Evolutionary conservation across 1,140 invertebrate species (phyloP), one percentile per base, ranked within the genome.

Genomic region (Tyrophagus putrescentiae): DNA sequence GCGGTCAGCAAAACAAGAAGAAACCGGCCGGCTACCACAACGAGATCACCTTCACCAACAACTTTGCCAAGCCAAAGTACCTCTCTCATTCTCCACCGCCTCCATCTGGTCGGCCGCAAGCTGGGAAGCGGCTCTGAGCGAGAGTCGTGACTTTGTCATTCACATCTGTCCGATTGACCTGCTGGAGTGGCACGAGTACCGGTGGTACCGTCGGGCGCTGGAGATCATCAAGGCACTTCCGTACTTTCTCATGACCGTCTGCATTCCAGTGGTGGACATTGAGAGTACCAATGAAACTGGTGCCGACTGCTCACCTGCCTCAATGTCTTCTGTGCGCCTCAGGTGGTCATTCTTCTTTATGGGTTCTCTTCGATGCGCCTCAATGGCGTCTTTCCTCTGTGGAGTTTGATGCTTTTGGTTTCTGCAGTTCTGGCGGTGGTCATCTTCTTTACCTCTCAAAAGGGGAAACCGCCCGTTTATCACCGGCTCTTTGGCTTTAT

Each of bases 401-500:
- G 64, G 59, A 68, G 28, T 1, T 48, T 76, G 6, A 61, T 69
- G 3, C 53, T 75, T 21, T 64, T 70, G 13, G 41, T 70, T 4
- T 68, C 67, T 9, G 23, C 67, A 6, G 28, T 66, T 11, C 59
- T 75, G 3, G 67, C 70, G 28, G 34, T 25, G 4, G 21, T 60
- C n/a, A 33, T 60, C 5, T 72, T 68, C 41, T 72, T 66, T 31
- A 72, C 73, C 0, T 72, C 75, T 0, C 64, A 57, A 21, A 60
- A 68, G 52, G 64, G 70, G 34, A 34, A 65, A 31, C 68, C 68
- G 25, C n/a, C n/a, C n/a, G n/a, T n/a, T n/a, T n/a, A n/a, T n/a
- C n/a, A n/a, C n/a, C n/a, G n/a, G n/a, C n/a, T 65, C 4, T 79
- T 79, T 67, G 77, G 79, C 21, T 82, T 80, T 68, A 54, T 79